Evolutionary conservation across 2,888 invertebrate species (phyloP).

Genomic region (Spicauda simplicius): DNA sequence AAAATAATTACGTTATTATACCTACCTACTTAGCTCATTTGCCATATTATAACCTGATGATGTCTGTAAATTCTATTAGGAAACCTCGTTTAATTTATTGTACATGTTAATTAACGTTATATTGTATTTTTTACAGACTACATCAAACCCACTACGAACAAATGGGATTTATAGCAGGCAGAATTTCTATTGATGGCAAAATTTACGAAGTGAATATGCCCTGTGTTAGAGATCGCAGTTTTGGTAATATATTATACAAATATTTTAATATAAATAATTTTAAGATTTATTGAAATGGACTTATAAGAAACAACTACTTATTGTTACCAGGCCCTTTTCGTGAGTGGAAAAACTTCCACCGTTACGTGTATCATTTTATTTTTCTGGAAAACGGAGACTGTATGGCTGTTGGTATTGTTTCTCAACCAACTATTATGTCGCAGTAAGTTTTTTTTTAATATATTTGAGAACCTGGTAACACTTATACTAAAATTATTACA

Average conservation of each 20-base stretch:
- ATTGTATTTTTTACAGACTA: slow-evolving; percentile 69
- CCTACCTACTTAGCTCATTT: too few species aligned
- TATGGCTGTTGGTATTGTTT: slow-evolving; percentile 87
- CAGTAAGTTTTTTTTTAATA: slow-evolving; percentile 79
- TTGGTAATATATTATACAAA: slow-evolving; percentile 77
- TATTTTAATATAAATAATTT: too few species aligned
- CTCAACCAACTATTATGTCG: slow-evolving; percentile 86
- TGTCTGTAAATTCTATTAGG: too few species aligned
- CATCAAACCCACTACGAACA: slow-evolving; percentile 92
- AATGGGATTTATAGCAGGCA: slow-evolving; percentile 86
- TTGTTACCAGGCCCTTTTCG: slow-evolving; percentile 75
- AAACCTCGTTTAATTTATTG: too few species aligned
- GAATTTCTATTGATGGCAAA: slow-evolving; percentile 80
- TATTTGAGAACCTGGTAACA: too few species aligned
- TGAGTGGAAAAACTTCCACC: slow-evolving; percentile 88
- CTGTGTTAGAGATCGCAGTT: slow-evolving; percentile 88
- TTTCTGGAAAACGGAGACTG: slow-evolving; percentile 88
- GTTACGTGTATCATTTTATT: slow-evolving; percentile 89
- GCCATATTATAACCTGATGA: too few species aligned
- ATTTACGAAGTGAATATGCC: slow-evolving; percentile 79
- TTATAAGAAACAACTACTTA: background rate
- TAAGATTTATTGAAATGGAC: background rate
- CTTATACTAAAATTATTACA: too few species aligned
- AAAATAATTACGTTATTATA: too few species aligned
- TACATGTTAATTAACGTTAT: background rate